These are phyloP conservation scores for Temnothorax ravouxi DNA, from an alignment of 2,888 invertebrate genomes.

Conservation along the genomic window DNA sequence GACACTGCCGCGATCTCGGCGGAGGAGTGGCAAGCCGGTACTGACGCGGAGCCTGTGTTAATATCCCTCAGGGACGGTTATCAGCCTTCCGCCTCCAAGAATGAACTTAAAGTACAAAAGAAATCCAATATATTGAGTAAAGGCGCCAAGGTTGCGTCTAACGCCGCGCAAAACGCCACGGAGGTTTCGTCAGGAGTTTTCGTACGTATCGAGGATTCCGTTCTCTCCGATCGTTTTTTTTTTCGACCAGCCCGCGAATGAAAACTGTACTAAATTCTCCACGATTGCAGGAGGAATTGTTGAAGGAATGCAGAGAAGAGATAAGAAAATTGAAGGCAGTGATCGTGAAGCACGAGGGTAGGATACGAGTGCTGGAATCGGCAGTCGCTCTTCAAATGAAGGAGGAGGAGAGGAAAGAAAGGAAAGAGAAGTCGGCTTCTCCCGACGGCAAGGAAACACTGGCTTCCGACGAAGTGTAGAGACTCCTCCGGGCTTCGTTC, in stretches of 20 bases:
- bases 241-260: background rate
- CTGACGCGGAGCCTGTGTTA: conserved; percentile 95
- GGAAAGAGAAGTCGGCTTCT: conserved; percentile 83
- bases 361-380: conserved; percentile 93
- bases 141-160: conserved; percentile 85
- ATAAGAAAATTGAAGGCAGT: conserved; percentile 97
- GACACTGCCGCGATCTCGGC: conserved; percentile 96
- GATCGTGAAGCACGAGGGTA: conserved; percentile 97
- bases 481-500: background rate
- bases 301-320: conserved; percentile 95
- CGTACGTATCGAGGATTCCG: conserved; percentile 72
- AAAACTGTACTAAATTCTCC: background rate
- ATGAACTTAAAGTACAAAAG: conserved; percentile 91
- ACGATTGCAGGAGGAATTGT: conserved; percentile 90
- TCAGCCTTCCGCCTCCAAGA: conserved; percentile 88
- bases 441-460: conserved; percentile 82
- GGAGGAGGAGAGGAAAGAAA: conserved; percentile 85
- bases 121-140: conserved; percentile 94
- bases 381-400: conserved; percentile 87
- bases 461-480: conserved; percentile 84
- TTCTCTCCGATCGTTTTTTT: conserved; percentile 1
- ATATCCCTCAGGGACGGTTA: conserved; percentile 96
- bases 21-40: conserved; percentile 96
- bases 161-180: conserved; percentile 67
- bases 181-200: conserved; percentile 75